Base-by-base conservation (phyloP, 2,797 vertebrate species). In the Rhinatrema bivittatum region DNA sequence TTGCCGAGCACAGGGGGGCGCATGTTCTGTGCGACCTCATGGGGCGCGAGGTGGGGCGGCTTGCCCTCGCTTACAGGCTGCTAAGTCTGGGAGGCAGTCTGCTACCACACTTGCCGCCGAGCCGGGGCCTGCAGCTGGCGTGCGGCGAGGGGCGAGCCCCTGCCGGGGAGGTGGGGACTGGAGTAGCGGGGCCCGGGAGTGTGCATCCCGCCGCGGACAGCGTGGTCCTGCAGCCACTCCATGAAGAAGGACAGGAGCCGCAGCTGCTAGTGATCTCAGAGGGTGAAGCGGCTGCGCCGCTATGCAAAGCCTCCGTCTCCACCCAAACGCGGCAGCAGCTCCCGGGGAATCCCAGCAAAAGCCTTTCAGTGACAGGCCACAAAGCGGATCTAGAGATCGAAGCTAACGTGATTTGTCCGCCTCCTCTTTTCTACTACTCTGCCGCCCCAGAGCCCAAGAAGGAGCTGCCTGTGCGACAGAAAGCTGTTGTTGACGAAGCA, bases 41-140 rank as follows among this genome's bases (percentile, higher is more conserved):
- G 3, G 89, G 87, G 7, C 57, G 71, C 15, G 63, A 25, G 2
- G 53, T 86, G 3, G 92, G 91, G 14, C 65, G 73, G 1, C 42
- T 95, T 16, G 58, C 65, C 2, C 39, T 95, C 19, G 65, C 71
- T 39, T 93, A 87, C 51, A 87, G 89, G 37, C 72, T 96, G 15
- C 50, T 56, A 7, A 76, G 78, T 44, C 53, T 96, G 19, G 84
- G 87, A 9, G 21, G 33, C 3, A 44, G 16, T 57, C 46, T 78
- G 32, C 50, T 72, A 42, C 56, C 68, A 12, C 73, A 72, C 6
- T 32, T 78, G 10, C 37, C 54, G 7, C 4, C 13, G 3, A 23
- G 6, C 7, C 7, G 9, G 4, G 2, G 9, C 11, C 26, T n/a
- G 9, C 27, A n/a, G 16, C 3, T 16, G 22, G 16, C 26, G 16